phyloP scores from a whole-genome alignment of 2,797 vertebrate genomes.

The Phrynocephalus guinanensis region DNA sequence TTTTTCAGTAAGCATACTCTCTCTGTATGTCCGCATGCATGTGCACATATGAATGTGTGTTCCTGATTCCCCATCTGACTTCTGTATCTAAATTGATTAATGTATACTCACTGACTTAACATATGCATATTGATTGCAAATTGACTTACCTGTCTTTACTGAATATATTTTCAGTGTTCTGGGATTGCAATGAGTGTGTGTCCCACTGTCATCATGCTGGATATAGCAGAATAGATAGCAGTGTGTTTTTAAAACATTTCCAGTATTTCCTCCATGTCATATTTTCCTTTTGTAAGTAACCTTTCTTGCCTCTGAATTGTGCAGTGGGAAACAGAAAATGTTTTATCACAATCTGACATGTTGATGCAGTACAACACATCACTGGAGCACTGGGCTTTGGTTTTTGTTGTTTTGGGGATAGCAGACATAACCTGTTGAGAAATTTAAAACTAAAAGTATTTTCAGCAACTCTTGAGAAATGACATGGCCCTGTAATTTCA shows the following conservation, averaged over 20 bases:
- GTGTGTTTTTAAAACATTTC: not conserved
- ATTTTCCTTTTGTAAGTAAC: not conserved
- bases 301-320: conserved; percentile 6
- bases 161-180: too few relatives aligned
- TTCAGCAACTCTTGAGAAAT: conserved; percentile 6
- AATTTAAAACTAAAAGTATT: conserved; percentile 20
- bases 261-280: not conserved
- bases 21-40: not conserved
- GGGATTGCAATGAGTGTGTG: not conserved
- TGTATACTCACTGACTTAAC: too few relatives aligned
- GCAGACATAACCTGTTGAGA: conserved; percentile 1
- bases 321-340: not conserved
- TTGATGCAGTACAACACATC: not conserved
- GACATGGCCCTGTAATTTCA: conserved; percentile 12
- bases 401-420: not conserved
- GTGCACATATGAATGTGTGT: not conserved
- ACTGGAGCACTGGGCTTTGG: not conserved
- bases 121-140: too few relatives aligned
- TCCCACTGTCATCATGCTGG: not conserved
- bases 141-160: too few relatives aligned
- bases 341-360: conserved; percentile 6
- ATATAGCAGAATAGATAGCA: not conserved
- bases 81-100: too few relatives aligned
- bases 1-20: not conserved
- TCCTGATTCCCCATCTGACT: not conserved